These are phyloP conservation scores for Forbesichthys agassizii DNA, from an alignment of 2,113 vertebrate species.

Conservation along the genomic window DNA sequence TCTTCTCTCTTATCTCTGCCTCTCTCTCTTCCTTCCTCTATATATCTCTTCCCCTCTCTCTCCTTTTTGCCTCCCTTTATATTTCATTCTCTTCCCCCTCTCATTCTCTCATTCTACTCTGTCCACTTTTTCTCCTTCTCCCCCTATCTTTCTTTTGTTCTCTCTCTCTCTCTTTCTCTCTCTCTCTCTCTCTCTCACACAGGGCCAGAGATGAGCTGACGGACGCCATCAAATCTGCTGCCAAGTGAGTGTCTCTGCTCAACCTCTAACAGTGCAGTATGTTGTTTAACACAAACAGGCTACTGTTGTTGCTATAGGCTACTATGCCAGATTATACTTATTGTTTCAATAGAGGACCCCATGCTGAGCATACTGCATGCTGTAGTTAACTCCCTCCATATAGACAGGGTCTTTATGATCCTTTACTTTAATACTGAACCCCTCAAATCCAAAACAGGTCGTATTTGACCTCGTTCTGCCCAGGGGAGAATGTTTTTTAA, in stretches of 20 bases:
- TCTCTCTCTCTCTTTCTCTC: neutral
- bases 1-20: neutral
- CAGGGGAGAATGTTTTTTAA: too few species aligned
- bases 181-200: slow-evolving; percentile 18
- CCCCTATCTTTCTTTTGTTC: neutral
- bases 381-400: too few species aligned
- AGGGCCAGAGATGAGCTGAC: slow-evolving; percentile 93
- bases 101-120: neutral
- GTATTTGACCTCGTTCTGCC: too few species aligned
- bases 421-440: too few species aligned
- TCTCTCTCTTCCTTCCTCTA: slow-evolving; percentile 1
- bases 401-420: too few species aligned
- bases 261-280: neutral
- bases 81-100: slow-evolving; percentile 23
- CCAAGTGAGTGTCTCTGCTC: slow-evolving; percentile 83
- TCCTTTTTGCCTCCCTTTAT: neutral
- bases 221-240: slow-evolving; percentile 85
- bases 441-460: too few species aligned
- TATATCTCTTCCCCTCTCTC: neutral
- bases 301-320: too few species aligned
- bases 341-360: too few species aligned
- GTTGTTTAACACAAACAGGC: too few species aligned
- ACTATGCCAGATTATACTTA: too few species aligned
- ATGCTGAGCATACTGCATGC: too few species aligned
- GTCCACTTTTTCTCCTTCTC: neutral